Evolutionary conservation across 2,113 vertebrate species (phyloP).

Genomic region (Lepidothrix coronata): DNA sequence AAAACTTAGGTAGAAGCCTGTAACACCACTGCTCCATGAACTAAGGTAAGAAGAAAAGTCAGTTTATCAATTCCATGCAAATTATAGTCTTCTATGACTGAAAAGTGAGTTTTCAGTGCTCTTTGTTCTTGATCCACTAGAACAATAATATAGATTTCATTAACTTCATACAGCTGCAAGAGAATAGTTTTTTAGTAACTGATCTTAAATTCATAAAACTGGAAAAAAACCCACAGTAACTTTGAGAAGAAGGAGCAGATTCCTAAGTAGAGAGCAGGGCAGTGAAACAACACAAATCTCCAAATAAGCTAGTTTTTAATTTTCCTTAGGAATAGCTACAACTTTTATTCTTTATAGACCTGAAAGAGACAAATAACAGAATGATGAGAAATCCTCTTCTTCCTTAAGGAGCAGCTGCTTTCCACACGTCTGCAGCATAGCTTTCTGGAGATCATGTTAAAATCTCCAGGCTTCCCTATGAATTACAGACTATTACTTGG

Average conservation of each 20-base stretch:
- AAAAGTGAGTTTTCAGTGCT: background rate
- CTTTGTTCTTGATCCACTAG: background rate
- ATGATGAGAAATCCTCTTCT: background rate
- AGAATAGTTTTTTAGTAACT: background rate
- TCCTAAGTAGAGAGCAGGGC: background rate
- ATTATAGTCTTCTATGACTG: background rate
- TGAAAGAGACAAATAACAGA: background rate
- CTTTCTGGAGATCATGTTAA: background rate
- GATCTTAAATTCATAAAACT: background rate
- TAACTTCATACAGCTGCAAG: background rate
- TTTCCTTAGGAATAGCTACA: background rate
- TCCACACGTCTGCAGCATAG: background rate
- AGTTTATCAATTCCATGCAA: background rate
- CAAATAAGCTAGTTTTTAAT: background rate
- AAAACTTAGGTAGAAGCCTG: background rate
- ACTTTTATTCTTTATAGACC: background rate
- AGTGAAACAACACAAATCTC: background rate
- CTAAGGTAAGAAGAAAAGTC: background rate
- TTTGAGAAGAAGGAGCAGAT: background rate
- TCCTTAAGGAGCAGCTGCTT: background rate
- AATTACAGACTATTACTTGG: background rate
- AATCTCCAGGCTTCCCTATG: background rate
- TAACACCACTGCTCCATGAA: background rate
- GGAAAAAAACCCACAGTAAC: rapidly evolving
- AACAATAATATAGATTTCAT: background rate